Percentiles rank a stretch among this genome's conserved stretches.
These are phyloP conservation scores for Erythrolamprus reginae DNA, from an alignment of 2,113 vertebrate genomes.

Conservation along the genomic window DNA sequence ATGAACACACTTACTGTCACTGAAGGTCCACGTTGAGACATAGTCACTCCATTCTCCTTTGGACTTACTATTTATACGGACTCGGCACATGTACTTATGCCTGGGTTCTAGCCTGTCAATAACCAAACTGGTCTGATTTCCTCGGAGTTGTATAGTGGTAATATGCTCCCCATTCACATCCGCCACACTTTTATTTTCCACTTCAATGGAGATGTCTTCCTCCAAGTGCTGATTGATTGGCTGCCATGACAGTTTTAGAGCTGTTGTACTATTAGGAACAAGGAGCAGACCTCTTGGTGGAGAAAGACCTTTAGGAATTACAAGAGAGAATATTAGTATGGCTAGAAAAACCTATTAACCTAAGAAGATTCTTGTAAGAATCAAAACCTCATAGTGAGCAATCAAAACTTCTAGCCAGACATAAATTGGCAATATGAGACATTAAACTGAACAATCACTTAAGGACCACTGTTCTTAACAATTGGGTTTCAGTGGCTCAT, in stretches of 20 bases:
- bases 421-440: background rate
- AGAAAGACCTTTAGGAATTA: constrained; percentile 70
- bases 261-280: constrained; percentile 72
- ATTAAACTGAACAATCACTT: background rate
- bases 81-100: constrained; percentile 75
- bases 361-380: background rate
- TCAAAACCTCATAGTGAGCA: background rate
- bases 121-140: constrained; percentile 69
- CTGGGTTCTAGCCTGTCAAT: constrained; percentile 72
- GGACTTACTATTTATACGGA: constrained; percentile 72
- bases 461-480: background rate
- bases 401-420: background rate
- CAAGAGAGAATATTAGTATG: constrained; percentile 37
- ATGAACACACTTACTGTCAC: constrained; percentile 73
- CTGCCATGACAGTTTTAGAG: constrained; percentile 79
- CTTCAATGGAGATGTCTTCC: constrained; percentile 73
- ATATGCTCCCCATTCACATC: constrained; percentile 48
- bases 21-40: constrained; percentile 80
- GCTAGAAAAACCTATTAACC: background rate
- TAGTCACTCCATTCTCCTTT: constrained; percentile 75
- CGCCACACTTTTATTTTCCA: constrained; percentile 67
- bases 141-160: constrained; percentile 57
- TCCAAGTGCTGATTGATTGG: constrained; percentile 63
- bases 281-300: constrained; percentile 75
- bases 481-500: background rate